Evolutionary conservation across 1,140 invertebrate species (phyloP).

Genomic region (Brachionus angularis): DNA sequence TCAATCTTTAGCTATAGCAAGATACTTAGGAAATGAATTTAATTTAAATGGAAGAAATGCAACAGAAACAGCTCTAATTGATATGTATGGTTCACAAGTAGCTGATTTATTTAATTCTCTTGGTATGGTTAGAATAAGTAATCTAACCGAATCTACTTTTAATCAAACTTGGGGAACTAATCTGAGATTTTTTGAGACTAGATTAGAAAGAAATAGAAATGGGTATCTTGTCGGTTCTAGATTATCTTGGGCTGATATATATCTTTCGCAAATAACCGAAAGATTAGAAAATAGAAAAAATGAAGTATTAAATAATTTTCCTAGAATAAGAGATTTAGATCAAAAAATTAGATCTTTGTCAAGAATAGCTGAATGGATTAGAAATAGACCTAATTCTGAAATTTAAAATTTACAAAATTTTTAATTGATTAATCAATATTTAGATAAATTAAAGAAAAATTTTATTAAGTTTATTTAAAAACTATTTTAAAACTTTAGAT

Average conservation of each 20-base stretch:
- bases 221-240: neutral
- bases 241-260: slow-evolving; percentile 10
- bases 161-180: neutral
- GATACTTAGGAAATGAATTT: neutral
- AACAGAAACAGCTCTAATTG: neutral
- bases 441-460: no score
- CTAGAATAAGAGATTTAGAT: neutral
- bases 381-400: neutral
- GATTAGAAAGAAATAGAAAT: neutral
- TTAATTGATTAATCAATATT: no score
- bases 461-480: no score
- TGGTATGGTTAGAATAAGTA: neutral
- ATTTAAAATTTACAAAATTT: no score
- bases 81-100: neutral
- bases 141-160: neutral
- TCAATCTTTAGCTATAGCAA: slow-evolving; percentile 18
- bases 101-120: neutral
- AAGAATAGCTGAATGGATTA: neutral
- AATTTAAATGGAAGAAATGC: neutral
- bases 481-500: no score
- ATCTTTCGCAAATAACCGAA: neutral
- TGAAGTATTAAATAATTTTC: neutral
- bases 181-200: neutral
- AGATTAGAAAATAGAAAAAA: neutral
- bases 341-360: neutral